Base-by-base conservation (phyloP, 2,888 invertebrate genomes). In the Mythimna vitellina region DNA sequence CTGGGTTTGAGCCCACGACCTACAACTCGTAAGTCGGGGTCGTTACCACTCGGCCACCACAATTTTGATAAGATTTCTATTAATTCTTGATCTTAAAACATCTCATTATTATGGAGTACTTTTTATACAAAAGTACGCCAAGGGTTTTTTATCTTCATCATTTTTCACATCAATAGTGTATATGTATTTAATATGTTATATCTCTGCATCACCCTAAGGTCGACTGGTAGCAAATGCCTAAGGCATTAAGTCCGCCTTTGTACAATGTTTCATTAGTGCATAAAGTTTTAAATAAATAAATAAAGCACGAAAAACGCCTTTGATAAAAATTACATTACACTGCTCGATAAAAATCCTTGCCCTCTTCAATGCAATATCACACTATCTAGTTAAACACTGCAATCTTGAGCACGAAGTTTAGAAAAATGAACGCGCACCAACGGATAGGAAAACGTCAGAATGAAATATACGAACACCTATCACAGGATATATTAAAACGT, bases 281-380 rank as follows among this genome's bases (percentile, higher is more conserved):
- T n/a, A n/a, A n/a, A n/a, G n/a, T n/a, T n/a, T n/a, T n/a, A n/a
- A n/a, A n/a, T n/a, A n/a, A n/a, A n/a, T n/a, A n/a, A n/a, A n/a
- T 29, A 20, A 22, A 46, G 42, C 38, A 51, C 54, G 53, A 66
- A 66, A 80, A 70, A 68, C 56, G 54, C 29, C 57, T 68, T 57
- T 49, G 61, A 80, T 75, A 80, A 81, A 76, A 65, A 58, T 76
- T 54, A 76, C 65, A 81, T 81, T 76, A 66, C 62, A 66, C 32
- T 22, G 25, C 29, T 58, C 51, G 35, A 46, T 70, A 70, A n/a
- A 56, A 69, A 62, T 22, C 60, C 35, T 65, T 46, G 42, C 22
- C 49, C 12, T 51, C 25, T 57, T 56, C 49, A 76, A 58, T 62
- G 80, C 62, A 73, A 73, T 73, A 73, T 65, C 38, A 62, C 53